Conservation (phyloP, 2,797 vertebrate species). For the Gephyroberyx darwinii region DNA sequence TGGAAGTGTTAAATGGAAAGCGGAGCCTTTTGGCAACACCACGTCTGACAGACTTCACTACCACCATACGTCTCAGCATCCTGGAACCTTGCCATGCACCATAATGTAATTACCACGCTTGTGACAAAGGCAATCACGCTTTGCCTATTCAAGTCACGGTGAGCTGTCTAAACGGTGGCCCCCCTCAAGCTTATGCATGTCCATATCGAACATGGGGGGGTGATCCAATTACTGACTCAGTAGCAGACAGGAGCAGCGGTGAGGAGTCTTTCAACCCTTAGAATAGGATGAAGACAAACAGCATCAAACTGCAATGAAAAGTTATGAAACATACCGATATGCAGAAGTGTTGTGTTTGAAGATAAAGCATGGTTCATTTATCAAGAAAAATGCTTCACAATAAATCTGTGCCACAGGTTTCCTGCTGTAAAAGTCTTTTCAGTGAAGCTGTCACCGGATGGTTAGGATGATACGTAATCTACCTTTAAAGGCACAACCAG, state of each 20-base stretch:
- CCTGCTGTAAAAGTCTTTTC: constrained; percentile 6
- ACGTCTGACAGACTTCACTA: background rate
- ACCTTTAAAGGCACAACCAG: background rate
- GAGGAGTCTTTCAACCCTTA: constrained; percentile 1
- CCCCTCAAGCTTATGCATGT: constrained; percentile 32
- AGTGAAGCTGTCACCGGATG: constrained; percentile 11
- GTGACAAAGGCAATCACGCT: constrained; percentile 55
- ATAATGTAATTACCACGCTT: constrained; percentile 52
- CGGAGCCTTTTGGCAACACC: background rate
- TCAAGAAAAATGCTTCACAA: too few species aligned
- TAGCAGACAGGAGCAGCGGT: constrained; percentile 5
- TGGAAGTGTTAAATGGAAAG: background rate
- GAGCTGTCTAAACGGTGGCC: constrained; percentile 35
- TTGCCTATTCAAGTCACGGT: constrained; percentile 22
- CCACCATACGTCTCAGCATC: background rate
- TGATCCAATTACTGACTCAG: constrained; percentile 24
- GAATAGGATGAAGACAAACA: background rate
- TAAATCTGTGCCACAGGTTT: constrained; percentile 9
- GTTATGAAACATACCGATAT: too few species aligned
- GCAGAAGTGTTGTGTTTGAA: background rate
- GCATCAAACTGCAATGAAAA: background rate
- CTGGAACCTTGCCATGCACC: constrained; percentile 24
- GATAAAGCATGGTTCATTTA: too few species aligned
- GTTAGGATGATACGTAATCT: constrained; percentile 31
- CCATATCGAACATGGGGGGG: constrained; percentile 13